Percentiles rank a stretch among this genome's conserved stretches.
Evolutionary conservation across 2,113 vertebrate genomes (phyloP).

Genomic region (Charina bottae): DNA sequence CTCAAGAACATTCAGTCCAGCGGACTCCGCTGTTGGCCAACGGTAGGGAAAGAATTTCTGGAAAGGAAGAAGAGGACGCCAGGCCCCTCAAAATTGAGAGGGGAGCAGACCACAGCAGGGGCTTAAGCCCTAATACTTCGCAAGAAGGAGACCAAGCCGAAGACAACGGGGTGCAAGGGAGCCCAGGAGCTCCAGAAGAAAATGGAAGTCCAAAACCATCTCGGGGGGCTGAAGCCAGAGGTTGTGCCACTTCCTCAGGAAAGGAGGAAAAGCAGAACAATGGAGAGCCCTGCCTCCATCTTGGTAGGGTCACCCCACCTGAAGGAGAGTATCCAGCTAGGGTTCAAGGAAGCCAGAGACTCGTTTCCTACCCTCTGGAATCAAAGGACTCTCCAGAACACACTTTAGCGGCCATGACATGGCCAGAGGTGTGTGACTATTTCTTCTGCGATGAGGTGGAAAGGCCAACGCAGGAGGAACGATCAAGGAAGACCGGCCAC

Average conservation of each 20-base stretch:
- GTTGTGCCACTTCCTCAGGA: rapidly evolving
- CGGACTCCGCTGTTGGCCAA: not conserved
- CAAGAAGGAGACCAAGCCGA: not conserved
- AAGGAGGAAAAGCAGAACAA: not conserved
- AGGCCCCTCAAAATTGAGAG: constrained; percentile 26
- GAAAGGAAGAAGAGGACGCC: not conserved
- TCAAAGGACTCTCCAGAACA: rapidly evolving
- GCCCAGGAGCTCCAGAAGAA: not conserved
- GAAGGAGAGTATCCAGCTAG: not conserved
- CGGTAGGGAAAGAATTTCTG: constrained; percentile 14
- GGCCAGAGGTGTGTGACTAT: constrained; percentile 87
- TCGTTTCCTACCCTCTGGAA: not conserved
- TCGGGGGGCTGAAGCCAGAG: not conserved
- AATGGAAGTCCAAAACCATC: not conserved
- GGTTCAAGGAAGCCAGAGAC: not conserved
- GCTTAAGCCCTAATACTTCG: too few relatives aligned
- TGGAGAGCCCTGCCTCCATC: not conserved
- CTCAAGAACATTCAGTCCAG: rapidly evolving
- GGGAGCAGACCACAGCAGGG: not conserved
- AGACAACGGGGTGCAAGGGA: not conserved
- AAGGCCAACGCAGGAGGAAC: not conserved
- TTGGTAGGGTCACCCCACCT: rapidly evolving
- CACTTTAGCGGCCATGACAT: constrained; percentile 66
- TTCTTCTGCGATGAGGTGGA: constrained; percentile 82
- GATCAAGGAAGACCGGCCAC: not conserved